These are phyloP conservation scores for Prinia subflava DNA, from an alignment of 2,113 vertebrate genomes.

Conservation along the genomic window DNA sequence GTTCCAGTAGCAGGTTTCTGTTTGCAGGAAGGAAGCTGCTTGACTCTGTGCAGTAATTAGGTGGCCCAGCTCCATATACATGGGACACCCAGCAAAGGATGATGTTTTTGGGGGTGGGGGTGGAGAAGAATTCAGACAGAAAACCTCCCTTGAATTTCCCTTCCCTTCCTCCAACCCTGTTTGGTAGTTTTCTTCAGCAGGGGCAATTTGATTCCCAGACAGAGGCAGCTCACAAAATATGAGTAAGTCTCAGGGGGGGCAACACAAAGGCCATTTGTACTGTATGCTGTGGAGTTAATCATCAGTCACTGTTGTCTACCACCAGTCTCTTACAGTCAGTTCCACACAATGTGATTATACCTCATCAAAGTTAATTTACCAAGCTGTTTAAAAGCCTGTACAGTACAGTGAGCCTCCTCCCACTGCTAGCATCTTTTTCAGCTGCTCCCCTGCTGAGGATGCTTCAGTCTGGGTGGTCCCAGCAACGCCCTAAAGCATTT, in stretches of 20 bases:
- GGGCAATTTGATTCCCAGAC: neutral
- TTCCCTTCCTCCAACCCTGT: neutral
- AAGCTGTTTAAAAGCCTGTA: neutral
- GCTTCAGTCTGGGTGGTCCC: slow-evolving; percentile 52
- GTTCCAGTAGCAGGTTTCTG: neutral
- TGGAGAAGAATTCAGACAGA: neutral
- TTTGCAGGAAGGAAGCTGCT: neutral
- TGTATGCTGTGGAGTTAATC: neutral
- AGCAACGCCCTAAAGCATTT: slow-evolving; percentile 4
- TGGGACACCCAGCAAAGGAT: neutral
- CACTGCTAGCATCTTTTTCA: neutral
- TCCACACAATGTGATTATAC: neutral
- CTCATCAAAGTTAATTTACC: slow-evolving; percentile 24
- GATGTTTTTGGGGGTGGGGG: neutral
- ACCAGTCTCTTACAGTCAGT: neutral
- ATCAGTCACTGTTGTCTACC: neutral
- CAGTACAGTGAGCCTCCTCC: neutral
- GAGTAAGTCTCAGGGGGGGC: neutral
- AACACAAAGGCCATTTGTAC: slow-evolving; percentile 7
- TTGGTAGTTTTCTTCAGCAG: neutral
- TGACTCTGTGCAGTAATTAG: neutral
- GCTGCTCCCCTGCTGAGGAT: neutral
- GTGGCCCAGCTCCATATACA: neutral
- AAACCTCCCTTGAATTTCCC: neutral
- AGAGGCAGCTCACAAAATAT: neutral